A percentile compares a stretch with the other conserved stretches of the same genome.
These are phyloP conservation scores for Tilapia sparmanii DNA, from an alignment of 2,113 vertebrate genomes.

Conservation along the genomic window DNA sequence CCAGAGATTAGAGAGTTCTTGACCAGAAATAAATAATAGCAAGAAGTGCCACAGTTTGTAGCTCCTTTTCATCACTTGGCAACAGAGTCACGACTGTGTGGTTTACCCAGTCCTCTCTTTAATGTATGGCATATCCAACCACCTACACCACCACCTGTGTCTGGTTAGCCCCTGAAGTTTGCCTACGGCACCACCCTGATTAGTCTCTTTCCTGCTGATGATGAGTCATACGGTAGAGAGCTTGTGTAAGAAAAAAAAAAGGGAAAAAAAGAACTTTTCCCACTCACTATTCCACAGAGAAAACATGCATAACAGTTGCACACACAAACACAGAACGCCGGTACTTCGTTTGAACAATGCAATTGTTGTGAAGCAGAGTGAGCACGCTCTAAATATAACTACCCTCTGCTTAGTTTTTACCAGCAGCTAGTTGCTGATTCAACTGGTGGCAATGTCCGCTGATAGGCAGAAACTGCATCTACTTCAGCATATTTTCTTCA, in stretches of 20 bases:
- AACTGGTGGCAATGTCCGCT: conserved; percentile 4
- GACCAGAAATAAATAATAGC: neutral
- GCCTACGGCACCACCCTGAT: conserved; percentile 2
- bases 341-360: neutral
- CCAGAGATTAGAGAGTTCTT: neutral
- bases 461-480: neutral
- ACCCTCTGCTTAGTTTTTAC: neutral
- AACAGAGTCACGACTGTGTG: neutral
- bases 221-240: conserved; percentile 30
- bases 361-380: neutral
- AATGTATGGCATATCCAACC: neutral
- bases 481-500: neutral
- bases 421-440: conserved; percentile 4
- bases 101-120: neutral
- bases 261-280: neutral
- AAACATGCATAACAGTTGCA: neutral
- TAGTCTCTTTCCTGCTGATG: conserved; percentile 15
- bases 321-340: neutral
- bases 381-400: neutral
- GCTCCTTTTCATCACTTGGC: neutral
- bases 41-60: neutral
- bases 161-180: conserved; percentile 2
- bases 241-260: neutral
- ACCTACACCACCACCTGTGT: conserved; percentile 27
- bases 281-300: conserved; percentile 8